Percentiles rank a stretch among this genome's conserved stretches.
Conservation (phyloP, 2,113 vertebrate genomes). For the Hypocryptadius cinnamomeus region DNA sequence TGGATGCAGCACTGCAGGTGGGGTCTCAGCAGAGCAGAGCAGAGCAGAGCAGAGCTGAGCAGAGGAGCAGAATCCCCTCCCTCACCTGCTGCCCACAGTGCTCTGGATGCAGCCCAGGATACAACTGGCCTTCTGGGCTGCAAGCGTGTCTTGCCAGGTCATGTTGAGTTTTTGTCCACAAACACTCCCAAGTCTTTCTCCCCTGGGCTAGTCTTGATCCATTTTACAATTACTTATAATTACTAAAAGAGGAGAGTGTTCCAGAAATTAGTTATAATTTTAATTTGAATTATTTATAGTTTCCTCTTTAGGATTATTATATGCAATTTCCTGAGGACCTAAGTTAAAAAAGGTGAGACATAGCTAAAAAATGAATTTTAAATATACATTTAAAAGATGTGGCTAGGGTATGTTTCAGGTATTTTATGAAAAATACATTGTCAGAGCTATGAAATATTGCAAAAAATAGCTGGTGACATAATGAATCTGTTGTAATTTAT, state of each 20-base stretch:
- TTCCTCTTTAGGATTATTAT: conserved; percentile 12
- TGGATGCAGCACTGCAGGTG: background rate
- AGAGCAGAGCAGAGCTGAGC: background rate
- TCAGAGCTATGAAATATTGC: background rate
- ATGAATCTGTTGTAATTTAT: background rate
- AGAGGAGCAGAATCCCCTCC: background rate
- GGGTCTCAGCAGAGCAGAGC: background rate
- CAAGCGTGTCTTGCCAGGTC: background rate
- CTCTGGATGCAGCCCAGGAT: background rate
- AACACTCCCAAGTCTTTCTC: background rate
- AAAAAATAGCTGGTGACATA: background rate
- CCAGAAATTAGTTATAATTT: background rate
- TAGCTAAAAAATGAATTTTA: background rate
- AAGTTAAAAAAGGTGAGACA: background rate
- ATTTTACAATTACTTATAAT: background rate
- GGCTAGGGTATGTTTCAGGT: background rate
- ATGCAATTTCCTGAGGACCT: background rate
- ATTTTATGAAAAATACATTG: background rate
- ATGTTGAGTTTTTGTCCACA: background rate
- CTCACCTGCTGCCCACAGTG: background rate
- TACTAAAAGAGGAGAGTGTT: background rate
- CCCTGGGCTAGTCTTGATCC: background rate
- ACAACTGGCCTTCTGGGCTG: background rate
- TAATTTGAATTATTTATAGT: background rate
- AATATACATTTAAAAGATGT: background rate